Percentiles rank a stretch among this genome's conserved stretches.
Evolutionary conservation across 2,888 invertebrate genomes (phyloP).

Genomic region (Protula sp.): DNA sequence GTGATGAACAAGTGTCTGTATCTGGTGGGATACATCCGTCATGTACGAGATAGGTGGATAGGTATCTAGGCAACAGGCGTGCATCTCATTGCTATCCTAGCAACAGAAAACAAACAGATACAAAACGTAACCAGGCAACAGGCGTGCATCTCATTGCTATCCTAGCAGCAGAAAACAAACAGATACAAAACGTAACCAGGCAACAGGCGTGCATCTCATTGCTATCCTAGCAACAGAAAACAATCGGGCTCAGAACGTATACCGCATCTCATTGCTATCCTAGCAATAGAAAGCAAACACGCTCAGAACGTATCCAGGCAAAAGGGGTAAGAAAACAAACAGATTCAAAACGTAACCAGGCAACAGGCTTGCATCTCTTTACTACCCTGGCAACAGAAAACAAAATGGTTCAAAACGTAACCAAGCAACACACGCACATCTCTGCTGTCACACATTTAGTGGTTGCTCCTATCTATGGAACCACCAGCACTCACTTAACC

Average conservation of each 20-base stretch:
- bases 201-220: slow-evolving; percentile 95
- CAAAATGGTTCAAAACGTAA: too few relatives aligned
- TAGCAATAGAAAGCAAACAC: too few relatives aligned
- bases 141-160: slow-evolving; percentile 96
- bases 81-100: slow-evolving; percentile 90
- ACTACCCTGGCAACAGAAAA: slow-evolving; percentile 67
- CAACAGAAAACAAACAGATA: too few relatives aligned
- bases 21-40: slow-evolving; percentile 78
- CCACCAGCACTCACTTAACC: background rate
- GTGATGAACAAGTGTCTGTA: slow-evolving; percentile 73
- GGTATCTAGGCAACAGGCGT: slow-evolving; percentile 87
- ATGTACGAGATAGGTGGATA: slow-evolving; percentile 91
- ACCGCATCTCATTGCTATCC: slow-evolving; percentile 97
- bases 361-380: slow-evolving; percentile 95
- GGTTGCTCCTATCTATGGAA: too few relatives aligned
- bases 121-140: slow-evolving; percentile 88
- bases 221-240: slow-evolving; percentile 67
- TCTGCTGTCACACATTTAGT: too few relatives aligned
- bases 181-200: too few relatives aligned
- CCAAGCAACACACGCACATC: too few relatives aligned
- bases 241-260: too few relatives aligned
- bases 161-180: slow-evolving; percentile 58
- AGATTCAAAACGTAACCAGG: too few relatives aligned
- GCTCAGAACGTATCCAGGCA: slow-evolving; percentile 92
- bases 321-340: slow-evolving; percentile 82